Conservation (phyloP, 2,113 vertebrate species). For the Trichechus manatus region DNA sequence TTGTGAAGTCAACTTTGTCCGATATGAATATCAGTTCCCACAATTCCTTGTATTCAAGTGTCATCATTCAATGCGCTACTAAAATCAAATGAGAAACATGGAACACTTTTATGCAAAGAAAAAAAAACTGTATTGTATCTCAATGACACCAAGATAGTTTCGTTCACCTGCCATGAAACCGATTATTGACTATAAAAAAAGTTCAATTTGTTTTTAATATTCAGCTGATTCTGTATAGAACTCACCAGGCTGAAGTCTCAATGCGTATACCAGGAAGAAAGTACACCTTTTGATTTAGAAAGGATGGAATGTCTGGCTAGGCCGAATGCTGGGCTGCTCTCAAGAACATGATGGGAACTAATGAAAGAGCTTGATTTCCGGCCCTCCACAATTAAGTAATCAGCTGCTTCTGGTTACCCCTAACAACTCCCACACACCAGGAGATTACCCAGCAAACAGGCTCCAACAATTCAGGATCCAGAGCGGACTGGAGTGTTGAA, state of each 20-base stretch:
- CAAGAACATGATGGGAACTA: slow-evolving; percentile 88
- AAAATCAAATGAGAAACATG: not conserved
- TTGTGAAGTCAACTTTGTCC: not conserved
- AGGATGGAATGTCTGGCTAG: slow-evolving; percentile 85
- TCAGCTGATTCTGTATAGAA: slow-evolving; percentile 74
- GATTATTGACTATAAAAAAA: not conserved
- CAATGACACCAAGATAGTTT: not conserved
- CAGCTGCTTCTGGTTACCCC: slow-evolving; percentile 91
- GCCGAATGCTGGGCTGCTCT: slow-evolving; percentile 84
- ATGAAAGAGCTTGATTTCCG: slow-evolving; percentile 89
- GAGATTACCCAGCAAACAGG: slow-evolving; percentile 89
- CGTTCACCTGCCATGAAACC: not conserved
- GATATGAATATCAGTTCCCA: not conserved
- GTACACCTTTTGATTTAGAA: slow-evolving; percentile 82
- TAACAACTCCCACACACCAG: slow-evolving; percentile 89
- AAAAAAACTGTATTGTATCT: not conserved
- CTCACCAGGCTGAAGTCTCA: slow-evolving; percentile 70
- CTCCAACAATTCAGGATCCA: slow-evolving; percentile 83
- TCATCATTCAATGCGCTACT: not conserved
- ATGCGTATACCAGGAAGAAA: slow-evolving; percentile 72
- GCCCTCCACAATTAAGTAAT: slow-evolving; percentile 90
- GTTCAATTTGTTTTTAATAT: slow-evolving; percentile 50
- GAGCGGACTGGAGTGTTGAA: slow-evolving; percentile 84
- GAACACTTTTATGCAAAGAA: not conserved
- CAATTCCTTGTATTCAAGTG: not conserved